Conservation (phyloP, 1,140 invertebrate genomes). For the Steinernema khuongi region DNA sequence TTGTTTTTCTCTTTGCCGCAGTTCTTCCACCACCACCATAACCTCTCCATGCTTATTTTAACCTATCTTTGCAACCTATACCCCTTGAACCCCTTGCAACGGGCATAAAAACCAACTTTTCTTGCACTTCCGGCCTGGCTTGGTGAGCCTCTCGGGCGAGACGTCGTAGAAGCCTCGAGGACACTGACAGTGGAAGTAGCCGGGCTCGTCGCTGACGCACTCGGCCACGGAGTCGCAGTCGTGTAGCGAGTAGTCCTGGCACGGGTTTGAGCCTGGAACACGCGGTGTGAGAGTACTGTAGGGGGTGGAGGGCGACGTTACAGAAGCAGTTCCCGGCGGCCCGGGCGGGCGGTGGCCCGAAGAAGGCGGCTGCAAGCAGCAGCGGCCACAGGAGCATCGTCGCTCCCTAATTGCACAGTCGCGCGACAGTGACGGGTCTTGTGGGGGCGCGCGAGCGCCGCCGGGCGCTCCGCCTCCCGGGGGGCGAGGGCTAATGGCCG, state of each 20-base stretch:
- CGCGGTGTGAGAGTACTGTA: not conserved
- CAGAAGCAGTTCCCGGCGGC: not conserved
- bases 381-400: not conserved
- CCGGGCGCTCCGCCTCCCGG: not conserved
- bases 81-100: not conserved
- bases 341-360: not conserved
- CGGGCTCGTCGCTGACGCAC: slow-evolving; percentile 56
- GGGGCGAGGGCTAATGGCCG: not conserved
- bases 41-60: no score
- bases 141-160: slow-evolving; percentile 36
- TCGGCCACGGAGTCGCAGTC: slow-evolving; percentile 56
- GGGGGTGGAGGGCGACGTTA: not conserved
- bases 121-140: slow-evolving; percentile 54
- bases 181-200: slow-evolving; percentile 57
- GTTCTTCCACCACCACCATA: no score
- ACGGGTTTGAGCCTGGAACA: slow-evolving; percentile 52
- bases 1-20: no score
- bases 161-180: slow-evolving; percentile 52
- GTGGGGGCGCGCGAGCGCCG: not conserved
- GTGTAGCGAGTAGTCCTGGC: slow-evolving; percentile 56
- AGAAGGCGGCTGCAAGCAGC: not conserved
- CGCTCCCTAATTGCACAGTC: not conserved
- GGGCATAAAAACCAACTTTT: slow-evolving; percentile 44
- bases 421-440: not conserved
- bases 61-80: no score